Evolutionary conservation across 1,140 invertebrate species (phyloP), one percentile per base, ranked within the genome.

Genomic region (Holotrichia oblita): DNA sequence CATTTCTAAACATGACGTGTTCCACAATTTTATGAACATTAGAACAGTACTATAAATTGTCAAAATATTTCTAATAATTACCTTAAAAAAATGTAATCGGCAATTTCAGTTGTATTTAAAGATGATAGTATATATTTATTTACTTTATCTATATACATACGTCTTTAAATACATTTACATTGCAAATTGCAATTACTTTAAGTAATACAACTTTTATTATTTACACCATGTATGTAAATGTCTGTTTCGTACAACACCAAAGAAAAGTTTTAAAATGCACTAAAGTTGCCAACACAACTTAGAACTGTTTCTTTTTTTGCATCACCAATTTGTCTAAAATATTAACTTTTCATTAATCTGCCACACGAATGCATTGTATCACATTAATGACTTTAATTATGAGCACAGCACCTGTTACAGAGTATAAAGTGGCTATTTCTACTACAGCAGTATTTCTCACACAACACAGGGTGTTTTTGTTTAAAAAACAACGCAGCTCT

Each of bases 401-500:
- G 59, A 10, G 17, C 61, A 69, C 8, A 8, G 3, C 61, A 69
- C 61, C 61, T 22, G 8, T 69, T 69, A 55, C 17, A 7, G 12
- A 69, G 61, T 22, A 69, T 69, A 27, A 27, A 69, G 61, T 69
- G 20, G 61, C 22, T 6, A 20, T 22, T 69, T 69, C 22, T 27
- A 69, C 22, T 69, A 14, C 22, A 69, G 22, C 22, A 12, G 22
- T 74, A 24, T 44, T 40, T 74, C 41, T 34, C 34, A 41, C 73
- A 74, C 73, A 74, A 40, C 64, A 72, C 64, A 72, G 22, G 64
- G 64, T 72, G 22, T 74, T 41, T 69, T 69, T 69, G 61, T 69
- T 69, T 69, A 74, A 74, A 8, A 74, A 74, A 74, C 73, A 74
- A 74, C 40, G 17, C 73, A 74, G 17, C n/a, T 74, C 73, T 74